phyloP scores from a whole-genome alignment of 1,140 invertebrate species.

The Formica exsecta region DNA sequence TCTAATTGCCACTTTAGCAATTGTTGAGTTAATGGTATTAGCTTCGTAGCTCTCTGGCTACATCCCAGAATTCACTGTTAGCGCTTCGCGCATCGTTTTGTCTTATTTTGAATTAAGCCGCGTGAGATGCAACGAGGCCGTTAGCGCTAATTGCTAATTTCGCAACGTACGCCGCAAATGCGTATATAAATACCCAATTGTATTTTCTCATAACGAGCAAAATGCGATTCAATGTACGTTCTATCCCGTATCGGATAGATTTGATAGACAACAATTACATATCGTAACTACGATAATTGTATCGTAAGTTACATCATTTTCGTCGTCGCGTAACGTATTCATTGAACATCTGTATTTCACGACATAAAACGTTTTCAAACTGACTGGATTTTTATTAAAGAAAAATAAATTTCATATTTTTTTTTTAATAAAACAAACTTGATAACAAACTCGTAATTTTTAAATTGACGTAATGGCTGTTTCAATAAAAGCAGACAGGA shows the following conservation, averaged over 20 bases:
- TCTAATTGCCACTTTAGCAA: constrained; percentile 63
- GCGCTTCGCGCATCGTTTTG: constrained; percentile 46
- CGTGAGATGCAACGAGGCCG: constrained; percentile 45
- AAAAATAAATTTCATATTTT: neutral
- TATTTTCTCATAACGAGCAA: constrained; percentile 35
- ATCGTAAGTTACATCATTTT: constrained; percentile 6
- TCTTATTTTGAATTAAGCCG: constrained; percentile 58
- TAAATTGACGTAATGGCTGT: neutral
- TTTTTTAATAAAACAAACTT: neutral
- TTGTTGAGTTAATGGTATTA: constrained; percentile 62
- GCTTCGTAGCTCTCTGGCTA: constrained; percentile 46
- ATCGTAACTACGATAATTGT: neutral
- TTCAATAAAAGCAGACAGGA: neutral
- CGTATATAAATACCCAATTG: constrained; percentile 55
- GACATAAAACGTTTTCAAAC: neutral
- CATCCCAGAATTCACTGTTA: constrained; percentile 58
- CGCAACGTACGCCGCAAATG: constrained; percentile 38
- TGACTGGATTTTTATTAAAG: neutral
- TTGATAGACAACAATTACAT: neutral
- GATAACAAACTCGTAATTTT: neutral
- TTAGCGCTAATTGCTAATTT: constrained; percentile 63
- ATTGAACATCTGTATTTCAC: neutral
- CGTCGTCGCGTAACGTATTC: too few relatives aligned
- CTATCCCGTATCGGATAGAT: constrained; percentile 34
- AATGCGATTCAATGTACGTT: constrained; percentile 5